These are phyloP conservation scores for Heliothis peltigera DNA, from an alignment of 2,888 invertebrate species.

Conservation along the genomic window DNA sequence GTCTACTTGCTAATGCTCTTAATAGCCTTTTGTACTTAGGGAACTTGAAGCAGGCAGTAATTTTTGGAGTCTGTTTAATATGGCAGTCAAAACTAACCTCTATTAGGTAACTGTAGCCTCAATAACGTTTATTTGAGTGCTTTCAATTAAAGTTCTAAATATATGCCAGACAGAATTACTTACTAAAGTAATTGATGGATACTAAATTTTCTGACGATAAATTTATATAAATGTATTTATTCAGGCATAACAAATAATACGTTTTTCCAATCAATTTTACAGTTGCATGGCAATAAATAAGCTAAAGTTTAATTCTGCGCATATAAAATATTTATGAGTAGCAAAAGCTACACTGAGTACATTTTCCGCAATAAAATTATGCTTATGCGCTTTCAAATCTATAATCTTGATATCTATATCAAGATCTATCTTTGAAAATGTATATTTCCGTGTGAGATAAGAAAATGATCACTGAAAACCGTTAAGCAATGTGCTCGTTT, in stretches of 20 bases:
- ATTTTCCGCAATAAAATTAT: conserved; percentile 18
- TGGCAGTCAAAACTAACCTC: too few species aligned
- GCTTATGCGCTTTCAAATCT: not conserved
- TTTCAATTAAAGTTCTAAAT: too few species aligned
- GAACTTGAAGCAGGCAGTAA: too few species aligned
- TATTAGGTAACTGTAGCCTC: too few species aligned
- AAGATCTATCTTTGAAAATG: conserved; percentile 15
- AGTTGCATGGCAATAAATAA: conserved; percentile 4
- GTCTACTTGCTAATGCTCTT: conserved; percentile 6
- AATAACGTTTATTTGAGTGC: too few species aligned
- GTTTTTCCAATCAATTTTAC: not conserved
- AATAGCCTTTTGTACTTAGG: too few species aligned
- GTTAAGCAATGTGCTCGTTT: not conserved
- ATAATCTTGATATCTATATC: conserved; percentile 19
- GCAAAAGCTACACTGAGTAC: conserved; percentile 2
- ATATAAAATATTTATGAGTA: conserved; percentile 12
- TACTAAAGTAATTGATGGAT: not conserved
- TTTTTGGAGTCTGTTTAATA: too few species aligned
- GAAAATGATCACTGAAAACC: not conserved
- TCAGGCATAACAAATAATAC: not conserved
- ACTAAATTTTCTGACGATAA: not conserved
- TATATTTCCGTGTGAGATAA: conserved; percentile 17
- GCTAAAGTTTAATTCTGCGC: conserved; percentile 5
- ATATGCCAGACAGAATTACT: not conserved
- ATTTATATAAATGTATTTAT: conserved; percentile 9